Conservation (phyloP, 2,888 invertebrate genomes). For the Drosophila picticornis region DNA sequence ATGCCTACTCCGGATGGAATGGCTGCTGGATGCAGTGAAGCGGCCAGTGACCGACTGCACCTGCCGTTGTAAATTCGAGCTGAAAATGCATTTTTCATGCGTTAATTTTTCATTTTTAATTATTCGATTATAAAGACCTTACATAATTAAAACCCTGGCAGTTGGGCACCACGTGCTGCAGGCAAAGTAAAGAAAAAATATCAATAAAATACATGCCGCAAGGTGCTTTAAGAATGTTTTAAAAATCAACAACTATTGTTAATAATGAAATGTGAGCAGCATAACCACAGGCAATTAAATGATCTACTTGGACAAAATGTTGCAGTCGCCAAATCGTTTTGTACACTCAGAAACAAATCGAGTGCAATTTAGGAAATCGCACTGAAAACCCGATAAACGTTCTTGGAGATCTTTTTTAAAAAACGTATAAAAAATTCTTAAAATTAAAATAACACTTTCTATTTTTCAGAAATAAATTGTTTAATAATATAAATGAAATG, state of each 20-base stretch:
- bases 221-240: slow-evolving; percentile 30
- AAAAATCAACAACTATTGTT: slow-evolving; percentile 30
- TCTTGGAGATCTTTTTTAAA: rapidly evolving
- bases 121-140: slow-evolving; percentile 80
- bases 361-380: neutral
- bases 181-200: slow-evolving; percentile 17
- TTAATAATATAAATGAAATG: no score
- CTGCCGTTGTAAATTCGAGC: slow-evolving; percentile 67
- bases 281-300: neutral
- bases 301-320: neutral
- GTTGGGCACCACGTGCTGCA: slow-evolving; percentile 45
- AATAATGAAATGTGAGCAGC: neutral
- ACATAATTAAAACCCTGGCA: slow-evolving; percentile 70
- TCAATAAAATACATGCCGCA: neutral
- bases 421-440: neutral
- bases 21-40: slow-evolving; percentile 24
- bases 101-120: slow-evolving; percentile 80
- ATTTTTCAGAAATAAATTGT: neutral
- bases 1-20: slow-evolving; percentile 14
- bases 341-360: neutral
- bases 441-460: neutral
- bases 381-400: neutral
- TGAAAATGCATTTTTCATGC: slow-evolving; percentile 79
- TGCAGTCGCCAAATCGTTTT: neutral
- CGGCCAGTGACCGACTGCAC: slow-evolving; percentile 30